These are phyloP conservation scores for Cherax quadricarinatus DNA, from an alignment of 1,140 invertebrate genomes.

Conservation along the genomic window DNA sequence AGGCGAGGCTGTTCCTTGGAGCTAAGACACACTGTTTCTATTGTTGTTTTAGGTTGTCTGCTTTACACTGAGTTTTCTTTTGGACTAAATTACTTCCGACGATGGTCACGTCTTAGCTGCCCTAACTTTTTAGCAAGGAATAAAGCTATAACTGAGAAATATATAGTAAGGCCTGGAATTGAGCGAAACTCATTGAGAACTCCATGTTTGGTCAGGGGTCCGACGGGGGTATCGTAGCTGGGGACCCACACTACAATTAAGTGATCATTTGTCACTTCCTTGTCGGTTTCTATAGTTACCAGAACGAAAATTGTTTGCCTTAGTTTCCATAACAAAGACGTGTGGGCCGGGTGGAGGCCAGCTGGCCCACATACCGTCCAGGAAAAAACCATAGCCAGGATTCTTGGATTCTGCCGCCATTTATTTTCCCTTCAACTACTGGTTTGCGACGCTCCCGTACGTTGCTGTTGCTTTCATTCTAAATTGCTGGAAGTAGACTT, in stretches of 20 bases:
- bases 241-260: conserved; percentile 43
- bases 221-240: not conserved
- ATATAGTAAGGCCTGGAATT: not conserved
- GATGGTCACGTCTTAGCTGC: too few relatives aligned
- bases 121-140: too few relatives aligned
- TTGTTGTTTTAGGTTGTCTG: too few relatives aligned
- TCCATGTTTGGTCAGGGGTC: not conserved
- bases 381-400: not conserved
- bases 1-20: not conserved
- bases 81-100: too few relatives aligned
- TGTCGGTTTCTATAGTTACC: conserved; percentile 28
- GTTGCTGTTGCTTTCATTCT: too few relatives aligned
- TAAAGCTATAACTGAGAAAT: too few relatives aligned
- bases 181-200: not conserved
- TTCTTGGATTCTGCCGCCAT: too few relatives aligned
- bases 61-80: too few relatives aligned
- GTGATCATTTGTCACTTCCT: conserved; percentile 60
- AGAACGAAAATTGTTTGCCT: conserved; percentile 56
- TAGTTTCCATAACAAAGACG: conserved; percentile 50
- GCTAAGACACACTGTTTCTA: too few relatives aligned
- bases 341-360: not conserved
- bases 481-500: too few relatives aligned
- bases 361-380: not conserved
- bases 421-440: too few relatives aligned
- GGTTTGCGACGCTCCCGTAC: too few relatives aligned